Conservation (phyloP, 1,140 invertebrate genomes). For the Ceratina calcarata region DNA sequence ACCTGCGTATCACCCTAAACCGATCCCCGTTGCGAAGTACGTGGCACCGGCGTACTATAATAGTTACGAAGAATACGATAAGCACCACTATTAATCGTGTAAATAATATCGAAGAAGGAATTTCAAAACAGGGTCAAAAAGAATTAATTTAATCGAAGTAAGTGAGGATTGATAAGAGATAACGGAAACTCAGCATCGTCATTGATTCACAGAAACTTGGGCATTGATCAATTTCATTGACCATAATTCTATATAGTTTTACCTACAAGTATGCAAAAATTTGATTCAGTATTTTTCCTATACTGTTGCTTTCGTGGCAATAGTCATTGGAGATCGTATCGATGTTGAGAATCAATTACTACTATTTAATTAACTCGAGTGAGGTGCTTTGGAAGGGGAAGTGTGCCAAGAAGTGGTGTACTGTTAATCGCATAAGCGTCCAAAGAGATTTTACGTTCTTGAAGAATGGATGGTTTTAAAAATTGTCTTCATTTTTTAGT, state of each 20-base stretch:
- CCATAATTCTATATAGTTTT: too few species aligned
- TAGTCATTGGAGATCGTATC: too few species aligned
- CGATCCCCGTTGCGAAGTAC: conserved; percentile 73
- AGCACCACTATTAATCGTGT: conserved; percentile 70
- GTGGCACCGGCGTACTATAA: conserved; percentile 73
- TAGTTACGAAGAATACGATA: conserved; percentile 74
- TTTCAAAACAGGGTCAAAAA: background rate
- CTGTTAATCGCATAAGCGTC: background rate
- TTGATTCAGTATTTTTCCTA: too few species aligned
- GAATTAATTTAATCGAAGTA: background rate
- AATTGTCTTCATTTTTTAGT: background rate
- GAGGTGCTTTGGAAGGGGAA: background rate
- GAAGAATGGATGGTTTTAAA: too few species aligned
- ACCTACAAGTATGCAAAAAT: too few species aligned
- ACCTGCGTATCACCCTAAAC: conserved; percentile 76
- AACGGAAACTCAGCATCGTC: too few species aligned
- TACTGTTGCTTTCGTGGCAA: too few species aligned
- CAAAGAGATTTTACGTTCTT: background rate
- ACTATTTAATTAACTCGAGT: background rate
- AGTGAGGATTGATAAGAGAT: background rate
- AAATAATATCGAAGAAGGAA: background rate
- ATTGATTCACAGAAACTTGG: too few species aligned
- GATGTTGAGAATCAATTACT: too few species aligned
- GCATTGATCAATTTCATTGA: too few species aligned
- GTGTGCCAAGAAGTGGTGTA: background rate